Conservation (phyloP, 2,888 invertebrate species). For the Cynaeus angustus region DNA sequence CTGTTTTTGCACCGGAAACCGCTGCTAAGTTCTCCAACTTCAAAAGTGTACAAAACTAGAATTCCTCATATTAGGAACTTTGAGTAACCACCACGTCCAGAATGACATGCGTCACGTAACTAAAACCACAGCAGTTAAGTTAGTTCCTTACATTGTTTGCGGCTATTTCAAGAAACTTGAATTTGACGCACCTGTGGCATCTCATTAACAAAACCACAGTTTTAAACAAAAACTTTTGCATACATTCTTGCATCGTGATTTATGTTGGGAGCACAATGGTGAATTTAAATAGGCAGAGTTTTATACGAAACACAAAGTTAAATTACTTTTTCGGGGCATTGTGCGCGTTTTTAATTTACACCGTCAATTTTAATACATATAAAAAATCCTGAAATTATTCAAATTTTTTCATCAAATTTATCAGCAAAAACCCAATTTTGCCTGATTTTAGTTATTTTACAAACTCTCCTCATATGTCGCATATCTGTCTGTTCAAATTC, state of each 20-base stretch:
- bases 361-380: no score
- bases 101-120: constrained; percentile 11
- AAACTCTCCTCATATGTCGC: no score
- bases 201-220: constrained; percentile 24
- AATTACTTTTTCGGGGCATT: constrained; percentile 15
- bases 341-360: constrained; percentile 7
- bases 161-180: neutral
- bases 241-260: neutral
- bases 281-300: neutral
- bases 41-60: neutral
- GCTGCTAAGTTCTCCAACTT: no score
- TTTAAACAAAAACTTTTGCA: constrained; percentile 1
- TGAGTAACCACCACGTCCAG: neutral
- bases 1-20: no score
- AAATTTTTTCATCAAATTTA: no score
- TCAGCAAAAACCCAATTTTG: no score
- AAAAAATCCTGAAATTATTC: no score
- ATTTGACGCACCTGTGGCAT: constrained; percentile 15
- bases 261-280: neutral
- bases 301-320: constrained; percentile 7
- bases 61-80: neutral
- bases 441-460: no score
- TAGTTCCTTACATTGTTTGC: constrained; percentile 31
- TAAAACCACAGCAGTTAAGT: neutral
- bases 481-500: no score